Conservation (phyloP, 2,888 invertebrate genomes). For the Morpho achilles region DNA sequence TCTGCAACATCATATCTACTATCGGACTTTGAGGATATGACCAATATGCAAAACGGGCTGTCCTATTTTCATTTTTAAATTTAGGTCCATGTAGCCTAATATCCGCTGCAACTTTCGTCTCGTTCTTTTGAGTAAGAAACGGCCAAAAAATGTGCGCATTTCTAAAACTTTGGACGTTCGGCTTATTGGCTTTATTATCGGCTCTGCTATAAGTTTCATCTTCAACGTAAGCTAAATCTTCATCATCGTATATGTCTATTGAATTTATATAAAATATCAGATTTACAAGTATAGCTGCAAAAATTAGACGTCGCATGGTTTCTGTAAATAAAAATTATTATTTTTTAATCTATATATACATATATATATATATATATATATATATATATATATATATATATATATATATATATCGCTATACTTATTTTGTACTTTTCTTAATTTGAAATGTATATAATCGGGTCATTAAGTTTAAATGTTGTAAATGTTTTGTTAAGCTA, state of each 20-base stretch:
- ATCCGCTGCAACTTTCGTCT: slow-evolving; percentile 17
- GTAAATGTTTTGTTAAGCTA: too few species aligned
- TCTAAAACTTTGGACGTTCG: slow-evolving; percentile 30
- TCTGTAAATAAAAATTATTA: slow-evolving; percentile 30
- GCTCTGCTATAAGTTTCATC: slow-evolving; percentile 32
- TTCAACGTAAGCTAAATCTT: slow-evolving; percentile 42
- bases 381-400: too few species aligned
- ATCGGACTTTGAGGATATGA: slow-evolving; percentile 58
- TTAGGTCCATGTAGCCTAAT: slow-evolving; percentile 18
- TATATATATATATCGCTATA: too few species aligned
- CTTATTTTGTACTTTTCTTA: too few species aligned
- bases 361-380: too few species aligned
- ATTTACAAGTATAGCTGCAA: slow-evolving; percentile 16
- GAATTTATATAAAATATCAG: slow-evolving; percentile 26
- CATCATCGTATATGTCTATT: slow-evolving; percentile 35
- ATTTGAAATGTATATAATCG: too few species aligned
- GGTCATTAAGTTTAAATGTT: too few species aligned
- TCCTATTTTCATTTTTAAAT: slow-evolving; percentile 23
- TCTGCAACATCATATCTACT: slow-evolving; percentile 62
- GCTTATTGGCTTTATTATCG: slow-evolving; percentile 25
- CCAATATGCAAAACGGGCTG: slow-evolving; percentile 44
- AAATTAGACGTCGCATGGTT: slow-evolving; percentile 41
- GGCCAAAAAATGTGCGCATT: slow-evolving; percentile 54
- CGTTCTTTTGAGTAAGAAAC: slow-evolving; percentile 28
- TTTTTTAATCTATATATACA: too few species aligned